Base-by-base conservation (phyloP, 2,888 invertebrate species). In the Lasioglossum lativentre region DNA sequence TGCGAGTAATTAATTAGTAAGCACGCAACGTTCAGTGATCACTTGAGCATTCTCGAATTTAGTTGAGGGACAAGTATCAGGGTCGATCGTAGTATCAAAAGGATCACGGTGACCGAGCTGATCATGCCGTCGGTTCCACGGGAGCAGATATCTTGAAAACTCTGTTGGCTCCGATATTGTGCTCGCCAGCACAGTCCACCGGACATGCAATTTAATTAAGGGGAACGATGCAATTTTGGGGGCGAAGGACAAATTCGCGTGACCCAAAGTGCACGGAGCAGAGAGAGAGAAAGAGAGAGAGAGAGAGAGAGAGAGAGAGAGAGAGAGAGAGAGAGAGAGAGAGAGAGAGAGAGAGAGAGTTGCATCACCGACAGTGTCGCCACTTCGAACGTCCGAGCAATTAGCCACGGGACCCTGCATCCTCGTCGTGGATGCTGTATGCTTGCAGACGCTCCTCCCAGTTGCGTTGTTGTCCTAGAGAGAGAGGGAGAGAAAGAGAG, bases 341-440 rank as follows among this genome's bases (percentile, higher is more conserved):
- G 23, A 63, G 30, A 52, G 8, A 47, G 47, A 47, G 47, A 52
- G 23, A 19, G 45, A 47, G 23, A 52, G 23, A 66, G 6, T 38
- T 14, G 70, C 80, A 71, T 82, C 76, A 66, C 80, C 72, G 73
- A 84, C 85, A 66, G 88, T 87, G 23, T 88, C 71, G 79, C 86
- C 88, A 87, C 89, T 88, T 88, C 71, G 86, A 45, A 80, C 79
- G 75, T 88, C 82, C 91, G 86, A 45, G 86, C 91, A 93, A 93
- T 93, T 91, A 88, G 89, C 88, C 90, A 92, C 91, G 92, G 93
- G 93, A 93, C 93, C 91, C 91, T 90, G 93, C 92, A 91, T 93
- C 75, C 90, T 76, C 85, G 59, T 56, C 30, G 14, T 4, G 40
- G 40, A 45, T 45, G 45, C 19, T 27, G 10, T 52, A 52, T 27